Base-by-base conservation (phyloP, 37 sponge, comb jelly and placozoan genomes). In the Spongia lamella region DNA sequence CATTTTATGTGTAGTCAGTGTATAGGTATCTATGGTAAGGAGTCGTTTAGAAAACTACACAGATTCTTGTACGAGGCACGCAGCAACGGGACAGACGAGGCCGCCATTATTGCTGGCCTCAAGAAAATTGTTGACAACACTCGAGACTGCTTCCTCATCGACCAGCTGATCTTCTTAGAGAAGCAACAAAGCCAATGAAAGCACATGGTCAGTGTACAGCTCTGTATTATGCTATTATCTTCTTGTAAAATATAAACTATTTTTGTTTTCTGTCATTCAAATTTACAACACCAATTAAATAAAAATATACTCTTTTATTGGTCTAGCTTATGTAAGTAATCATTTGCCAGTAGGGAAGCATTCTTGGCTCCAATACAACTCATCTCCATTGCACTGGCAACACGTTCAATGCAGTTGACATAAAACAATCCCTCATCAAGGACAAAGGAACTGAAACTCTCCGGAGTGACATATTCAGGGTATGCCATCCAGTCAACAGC, bases 301-400 rank as follows among this genome's bases (percentile, higher is more conserved):
- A 43, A 43, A 43, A 43, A 43, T 43, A 43, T 43, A 43, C 9
- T 13, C 9, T 43, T 13, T 43, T 43, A 43, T 9, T 43, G 47
- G 47, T 43, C 61, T 34, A 40, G 47, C 47, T 43, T 43, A 9
- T 43, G 47, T 21, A 82, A 38, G 58, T 79, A 65, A 21, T 79
- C 84, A 60, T 57, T 70, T 5, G 79, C 68, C 3, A 93, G 70
- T 3, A 93, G 83, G 25, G 86, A 75, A 6, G 51, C 80, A 56
- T 95, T 95, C 80, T 82, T 90, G 17, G 86, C 92, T 51, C 89
- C 87, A 59, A 95, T 88, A 20, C 74, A 79, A 61, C 80, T 78
- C 96, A 95, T 95, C 61, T 95, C 96, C 96, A 95, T 95, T 0
- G 92, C 96, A 79, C 96, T 95, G 36, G 96, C 92, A 43, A 86